These are phyloP conservation scores for Epizoanthus scotinus DNA, from an alignment of 92 coral and sea anemone genomes.

Conservation along the genomic window DNA sequence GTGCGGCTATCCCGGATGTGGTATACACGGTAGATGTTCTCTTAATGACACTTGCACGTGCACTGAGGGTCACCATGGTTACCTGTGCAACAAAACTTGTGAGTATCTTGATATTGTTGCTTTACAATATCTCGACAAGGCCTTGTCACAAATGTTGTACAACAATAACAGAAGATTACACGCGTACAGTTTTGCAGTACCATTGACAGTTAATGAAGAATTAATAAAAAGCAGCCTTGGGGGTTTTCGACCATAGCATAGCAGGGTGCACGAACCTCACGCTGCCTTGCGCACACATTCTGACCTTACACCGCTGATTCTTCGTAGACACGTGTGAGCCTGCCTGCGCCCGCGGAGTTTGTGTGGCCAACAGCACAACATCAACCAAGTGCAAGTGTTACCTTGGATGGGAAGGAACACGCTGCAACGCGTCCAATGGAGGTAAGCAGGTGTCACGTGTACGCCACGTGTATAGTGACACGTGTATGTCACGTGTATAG, in stretches of 20 bases:
- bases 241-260: too few species aligned
- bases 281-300: too few species aligned
- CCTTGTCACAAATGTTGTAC: too few species aligned
- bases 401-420: conserved; percentile 92
- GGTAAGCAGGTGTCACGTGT: conserved; percentile 51
- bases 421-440: conserved; percentile 87
- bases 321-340: conserved; percentile 75
- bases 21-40: conserved; percentile 80
- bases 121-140: conserved; percentile 19
- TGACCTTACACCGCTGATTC: not conserved
- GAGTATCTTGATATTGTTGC: conserved; percentile 44
- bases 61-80: conserved; percentile 83
- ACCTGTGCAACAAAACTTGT: conserved; percentile 75
- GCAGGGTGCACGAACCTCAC: too few species aligned
- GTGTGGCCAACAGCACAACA: conserved; percentile 83
- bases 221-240: too few species aligned
- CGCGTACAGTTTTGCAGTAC: too few species aligned
- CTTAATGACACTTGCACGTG: conserved; percentile 91
- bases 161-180: too few species aligned
- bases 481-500: too few species aligned
- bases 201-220: too few species aligned
- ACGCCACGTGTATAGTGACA: too few species aligned
- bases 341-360: conserved; percentile 80
- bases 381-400: conserved; percentile 80
- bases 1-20: conserved; percentile 93